Percentiles rank a stretch among this genome's conserved stretches.
These are phyloP conservation scores for Hybognathus amarus DNA, from an alignment of 2,797 vertebrate genomes.

Conservation along the genomic window DNA sequence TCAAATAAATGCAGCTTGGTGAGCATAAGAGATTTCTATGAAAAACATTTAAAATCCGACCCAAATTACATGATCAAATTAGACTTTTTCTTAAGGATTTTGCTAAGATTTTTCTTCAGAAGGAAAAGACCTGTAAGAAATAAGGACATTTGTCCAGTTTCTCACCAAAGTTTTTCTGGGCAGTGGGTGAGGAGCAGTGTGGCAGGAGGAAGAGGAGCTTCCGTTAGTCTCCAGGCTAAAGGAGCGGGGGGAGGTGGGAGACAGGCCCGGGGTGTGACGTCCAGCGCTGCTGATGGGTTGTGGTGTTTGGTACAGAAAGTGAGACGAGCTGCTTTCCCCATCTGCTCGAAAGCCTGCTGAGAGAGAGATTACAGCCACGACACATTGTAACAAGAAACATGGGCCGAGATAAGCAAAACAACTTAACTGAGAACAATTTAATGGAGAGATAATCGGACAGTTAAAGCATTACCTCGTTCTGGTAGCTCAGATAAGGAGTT, in stretches of 20 bases:
- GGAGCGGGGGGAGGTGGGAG: slow-evolving; percentile 69
- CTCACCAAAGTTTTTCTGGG: slow-evolving; percentile 77
- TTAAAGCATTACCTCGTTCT: slow-evolving; percentile 62
- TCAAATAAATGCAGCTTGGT: no score
- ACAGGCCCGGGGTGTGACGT: slow-evolving; percentile 57
- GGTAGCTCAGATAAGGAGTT: slow-evolving; percentile 69
- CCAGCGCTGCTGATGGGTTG: slow-evolving; percentile 53
- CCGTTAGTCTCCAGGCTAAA: slow-evolving; percentile 73
- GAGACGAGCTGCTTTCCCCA: slow-evolving; percentile 42
- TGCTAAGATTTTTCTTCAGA: no score
- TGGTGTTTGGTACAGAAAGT: slow-evolving; percentile 63
- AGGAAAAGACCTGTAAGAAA: not conserved
- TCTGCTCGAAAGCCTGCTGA: slow-evolving; percentile 56
- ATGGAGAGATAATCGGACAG: not conserved
- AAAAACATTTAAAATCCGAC: no score
- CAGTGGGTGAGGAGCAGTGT: slow-evolving; percentile 72
- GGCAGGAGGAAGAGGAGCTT: slow-evolving; percentile 53
- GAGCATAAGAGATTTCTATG: no score
- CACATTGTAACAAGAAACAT: not conserved
- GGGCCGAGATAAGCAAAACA: not conserved
- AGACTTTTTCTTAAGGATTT: no score
- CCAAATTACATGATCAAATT: no score
- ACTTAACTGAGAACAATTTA: not conserved
- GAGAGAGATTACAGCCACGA: not conserved
- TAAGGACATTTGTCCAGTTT: not conserved